These are phyloP conservation scores for Carlito syrichta DNA, from an alignment of 2,113 vertebrate genomes.

Conservation along the genomic window DNA sequence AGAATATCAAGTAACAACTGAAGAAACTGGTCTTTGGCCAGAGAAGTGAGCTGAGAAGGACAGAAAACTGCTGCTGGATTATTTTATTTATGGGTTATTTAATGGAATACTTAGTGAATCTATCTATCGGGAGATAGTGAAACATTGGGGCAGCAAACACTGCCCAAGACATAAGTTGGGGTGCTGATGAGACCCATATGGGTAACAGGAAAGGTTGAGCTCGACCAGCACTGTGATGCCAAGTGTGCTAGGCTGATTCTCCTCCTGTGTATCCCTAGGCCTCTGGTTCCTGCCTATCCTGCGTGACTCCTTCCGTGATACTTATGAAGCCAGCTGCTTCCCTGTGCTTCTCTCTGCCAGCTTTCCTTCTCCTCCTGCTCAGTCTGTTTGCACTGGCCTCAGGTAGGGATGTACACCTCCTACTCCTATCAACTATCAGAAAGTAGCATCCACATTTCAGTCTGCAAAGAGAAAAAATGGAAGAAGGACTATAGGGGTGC, in stretches of 20 bases:
- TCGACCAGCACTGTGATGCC: background rate
- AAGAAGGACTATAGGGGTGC: too few relatives aligned
- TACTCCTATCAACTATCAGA: background rate
- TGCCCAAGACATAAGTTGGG: background rate
- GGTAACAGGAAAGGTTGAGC: background rate
- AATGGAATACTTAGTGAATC: background rate
- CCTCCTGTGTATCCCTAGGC: background rate
- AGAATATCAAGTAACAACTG: background rate
- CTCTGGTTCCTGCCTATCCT: background rate
- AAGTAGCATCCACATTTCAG: background rate
- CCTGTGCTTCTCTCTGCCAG: too few relatives aligned
- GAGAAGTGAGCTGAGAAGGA: background rate
- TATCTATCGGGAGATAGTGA: background rate
- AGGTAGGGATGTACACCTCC: slow-evolving; percentile 23
- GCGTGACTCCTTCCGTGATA: background rate
- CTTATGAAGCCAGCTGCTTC: background rate
- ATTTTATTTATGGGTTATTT: background rate
- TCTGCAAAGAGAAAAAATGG: background rate
- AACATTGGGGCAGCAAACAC: accelerated
- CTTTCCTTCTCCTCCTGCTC: background rate
- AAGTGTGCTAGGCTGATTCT: background rate
- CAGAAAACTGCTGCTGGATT: background rate
- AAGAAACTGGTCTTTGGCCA: slow-evolving; percentile 1
- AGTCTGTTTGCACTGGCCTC: background rate
- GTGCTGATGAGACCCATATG: background rate